phyloP scores from a whole-genome alignment of 2,113 vertebrate genomes.

The Leucopternis melanops region DNA sequence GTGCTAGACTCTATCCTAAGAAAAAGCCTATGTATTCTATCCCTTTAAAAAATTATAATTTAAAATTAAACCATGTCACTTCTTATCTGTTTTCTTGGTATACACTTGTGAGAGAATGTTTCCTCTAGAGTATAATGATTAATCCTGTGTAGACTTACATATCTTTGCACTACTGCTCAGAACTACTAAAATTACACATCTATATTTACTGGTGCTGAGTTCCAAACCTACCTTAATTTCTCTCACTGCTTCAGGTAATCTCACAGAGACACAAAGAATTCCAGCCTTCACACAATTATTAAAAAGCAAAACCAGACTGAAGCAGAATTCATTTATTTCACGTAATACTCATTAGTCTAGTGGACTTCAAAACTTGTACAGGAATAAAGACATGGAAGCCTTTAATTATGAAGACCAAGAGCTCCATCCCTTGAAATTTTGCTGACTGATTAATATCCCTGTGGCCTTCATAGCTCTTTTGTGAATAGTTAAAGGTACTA shows the following conservation, averaged over 20 bases:
- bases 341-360: neutral
- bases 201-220: neutral
- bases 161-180: neutral
- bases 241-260: neutral
- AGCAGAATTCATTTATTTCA: neutral
- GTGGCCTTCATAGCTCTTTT: neutral
- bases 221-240: neutral
- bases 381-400: neutral
- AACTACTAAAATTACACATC: neutral
- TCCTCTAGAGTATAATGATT: neutral
- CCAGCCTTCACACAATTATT: neutral
- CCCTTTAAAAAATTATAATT: neutral
- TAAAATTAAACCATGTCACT: neutral
- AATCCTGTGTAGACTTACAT: neutral
- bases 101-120: neutral
- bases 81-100: neutral
- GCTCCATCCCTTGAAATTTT: neutral
- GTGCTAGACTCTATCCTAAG: neutral
- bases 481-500: neutral
- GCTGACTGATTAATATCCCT: neutral
- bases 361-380: neutral
- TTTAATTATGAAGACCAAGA: neutral
- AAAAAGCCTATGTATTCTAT: neutral
- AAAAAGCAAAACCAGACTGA: neutral
- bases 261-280: neutral